Evolutionary conservation across 2,113 vertebrate species (phyloP).

Genomic region (Nannobrachium achirus): DNA sequence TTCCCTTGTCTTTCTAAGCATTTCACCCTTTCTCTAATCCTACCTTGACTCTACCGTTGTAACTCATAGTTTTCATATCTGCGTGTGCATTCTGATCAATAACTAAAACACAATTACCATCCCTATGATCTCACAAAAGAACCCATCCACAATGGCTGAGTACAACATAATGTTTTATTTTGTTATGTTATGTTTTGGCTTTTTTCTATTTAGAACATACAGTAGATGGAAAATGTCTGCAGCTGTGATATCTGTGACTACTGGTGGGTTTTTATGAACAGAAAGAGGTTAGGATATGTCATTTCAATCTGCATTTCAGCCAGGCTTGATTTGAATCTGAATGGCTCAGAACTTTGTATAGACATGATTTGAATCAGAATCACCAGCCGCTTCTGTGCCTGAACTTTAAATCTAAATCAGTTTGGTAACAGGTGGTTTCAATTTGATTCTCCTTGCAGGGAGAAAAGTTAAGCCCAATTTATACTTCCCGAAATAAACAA

Average conservation of each 20-base stretch:
- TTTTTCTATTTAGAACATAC: background rate
- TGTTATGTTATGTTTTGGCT: too few relatives aligned
- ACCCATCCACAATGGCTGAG: background rate
- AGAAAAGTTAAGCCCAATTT: too few relatives aligned
- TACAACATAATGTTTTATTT: too few relatives aligned
- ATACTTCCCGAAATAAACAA: too few relatives aligned
- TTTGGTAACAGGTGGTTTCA: constrained; percentile 2
- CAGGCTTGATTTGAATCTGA: constrained; percentile 20
- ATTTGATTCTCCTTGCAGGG: background rate
- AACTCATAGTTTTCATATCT: background rate
- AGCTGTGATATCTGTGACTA: background rate
- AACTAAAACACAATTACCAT: constrained; percentile 5
- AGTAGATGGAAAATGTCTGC: constrained; percentile 19
- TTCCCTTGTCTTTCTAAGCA: too few relatives aligned
- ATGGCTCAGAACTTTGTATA: background rate
- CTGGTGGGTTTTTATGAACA: constrained; percentile 9
- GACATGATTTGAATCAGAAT: too few relatives aligned
- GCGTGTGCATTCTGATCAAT: constrained; percentile 3
- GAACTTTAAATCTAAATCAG: constrained; percentile 1
- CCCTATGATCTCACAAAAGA: background rate
- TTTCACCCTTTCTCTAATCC: background rate
- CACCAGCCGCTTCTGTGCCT: too few relatives aligned
- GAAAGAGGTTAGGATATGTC: constrained; percentile 11
- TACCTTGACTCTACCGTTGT: background rate
- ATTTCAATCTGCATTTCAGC: constrained; percentile 16